Percentiles rank a stretch among this genome's conserved stretches.
phyloP scores from a whole-genome alignment of 2,113 vertebrate species.

The Proterorhinus semilunaris region DNA sequence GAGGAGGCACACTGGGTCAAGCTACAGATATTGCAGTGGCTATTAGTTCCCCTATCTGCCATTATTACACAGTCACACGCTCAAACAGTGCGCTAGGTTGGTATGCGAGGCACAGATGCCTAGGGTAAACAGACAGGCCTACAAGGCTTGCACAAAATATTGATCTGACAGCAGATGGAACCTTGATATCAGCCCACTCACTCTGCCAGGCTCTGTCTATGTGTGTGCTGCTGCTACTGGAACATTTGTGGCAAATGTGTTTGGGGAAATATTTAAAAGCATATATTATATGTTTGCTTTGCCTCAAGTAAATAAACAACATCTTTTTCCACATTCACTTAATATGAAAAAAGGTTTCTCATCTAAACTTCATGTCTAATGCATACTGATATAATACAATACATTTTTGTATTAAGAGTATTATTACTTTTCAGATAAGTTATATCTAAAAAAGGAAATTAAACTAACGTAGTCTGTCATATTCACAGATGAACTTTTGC shows the following conservation, averaged over 20 bases:
- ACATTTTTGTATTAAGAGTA: neutral
- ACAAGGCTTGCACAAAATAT: conserved; percentile 80
- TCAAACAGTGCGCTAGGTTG: conserved; percentile 75
- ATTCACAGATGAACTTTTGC: conserved; percentile 34
- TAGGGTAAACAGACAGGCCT: conserved; percentile 79
- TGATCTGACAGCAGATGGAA: conserved; percentile 81
- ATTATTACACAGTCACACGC: conserved; percentile 85
- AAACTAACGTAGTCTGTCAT: neutral
- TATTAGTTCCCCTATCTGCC: conserved; percentile 79
- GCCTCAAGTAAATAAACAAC: conserved; percentile 18
- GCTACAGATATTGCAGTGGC: conserved; percentile 80
- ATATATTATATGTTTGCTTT: conserved; percentile 40
- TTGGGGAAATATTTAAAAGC: conserved; percentile 43
- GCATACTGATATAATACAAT: neutral
- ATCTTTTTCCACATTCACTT: conserved; percentile 18
- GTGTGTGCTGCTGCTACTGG: conserved; percentile 39
- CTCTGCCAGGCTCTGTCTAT: conserved; percentile 47
- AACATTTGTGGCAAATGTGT: conserved; percentile 50
- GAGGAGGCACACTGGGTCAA: conserved; percentile 79
- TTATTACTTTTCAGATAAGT: neutral
- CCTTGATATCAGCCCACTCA: conserved; percentile 72
- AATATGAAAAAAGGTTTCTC: conserved; percentile 15
- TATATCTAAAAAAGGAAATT: neutral
- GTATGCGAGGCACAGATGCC: conserved; percentile 77
- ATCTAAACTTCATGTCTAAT: neutral